Percentiles rank a stretch among this genome's conserved stretches.
Conservation (phyloP, 2,888 invertebrate genomes). For the Drosophila siamana region DNA sequence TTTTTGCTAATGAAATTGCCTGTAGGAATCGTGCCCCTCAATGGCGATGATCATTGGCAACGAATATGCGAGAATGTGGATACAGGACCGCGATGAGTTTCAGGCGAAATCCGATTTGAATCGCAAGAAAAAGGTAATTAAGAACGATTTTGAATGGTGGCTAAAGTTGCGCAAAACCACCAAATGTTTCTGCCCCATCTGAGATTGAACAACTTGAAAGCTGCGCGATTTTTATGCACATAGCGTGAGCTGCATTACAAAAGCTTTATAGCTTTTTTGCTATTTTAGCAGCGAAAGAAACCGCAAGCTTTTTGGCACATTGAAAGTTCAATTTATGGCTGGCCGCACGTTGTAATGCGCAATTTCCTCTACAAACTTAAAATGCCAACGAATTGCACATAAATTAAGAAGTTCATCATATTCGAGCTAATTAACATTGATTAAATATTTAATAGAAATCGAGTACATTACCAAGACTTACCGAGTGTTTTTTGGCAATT, state of each 20-base stretch:
- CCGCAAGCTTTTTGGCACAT: slow-evolving; percentile 44
- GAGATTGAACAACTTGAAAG: slow-evolving; percentile 13
- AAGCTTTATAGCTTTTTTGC: slow-evolving; percentile 2
- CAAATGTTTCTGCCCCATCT: slow-evolving; percentile 54
- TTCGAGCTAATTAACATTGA: neutral
- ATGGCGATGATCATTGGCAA: slow-evolving; percentile 61
- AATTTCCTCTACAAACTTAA: slow-evolving; percentile 11
- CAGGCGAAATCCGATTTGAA: slow-evolving; percentile 21
- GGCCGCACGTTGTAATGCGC: slow-evolving; percentile 12
- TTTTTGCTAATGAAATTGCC: neutral
- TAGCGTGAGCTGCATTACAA: neutral
- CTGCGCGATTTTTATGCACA: neutral
- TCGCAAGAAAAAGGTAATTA: slow-evolving; percentile 55
- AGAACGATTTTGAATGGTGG: slow-evolving; percentile 75
- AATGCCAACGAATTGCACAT: neutral
- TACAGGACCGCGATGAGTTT: slow-evolving; percentile 60
- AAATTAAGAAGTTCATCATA: slow-evolving; percentile 3
- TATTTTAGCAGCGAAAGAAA: slow-evolving; percentile 15
- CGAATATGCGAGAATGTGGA: slow-evolving; percentile 74
- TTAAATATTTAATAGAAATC: neutral
- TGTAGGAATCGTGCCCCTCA: neutral
- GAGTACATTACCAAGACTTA: neutral
- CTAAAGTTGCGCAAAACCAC: slow-evolving; percentile 61
- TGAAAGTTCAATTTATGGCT: slow-evolving; percentile 13
- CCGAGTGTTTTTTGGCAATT: neutral